A percentile compares a stretch with the other conserved stretches of the same genome.
Evolutionary conservation across 2,888 invertebrate genomes (phyloP).

Genomic region (Maniola hyperantus): DNA sequence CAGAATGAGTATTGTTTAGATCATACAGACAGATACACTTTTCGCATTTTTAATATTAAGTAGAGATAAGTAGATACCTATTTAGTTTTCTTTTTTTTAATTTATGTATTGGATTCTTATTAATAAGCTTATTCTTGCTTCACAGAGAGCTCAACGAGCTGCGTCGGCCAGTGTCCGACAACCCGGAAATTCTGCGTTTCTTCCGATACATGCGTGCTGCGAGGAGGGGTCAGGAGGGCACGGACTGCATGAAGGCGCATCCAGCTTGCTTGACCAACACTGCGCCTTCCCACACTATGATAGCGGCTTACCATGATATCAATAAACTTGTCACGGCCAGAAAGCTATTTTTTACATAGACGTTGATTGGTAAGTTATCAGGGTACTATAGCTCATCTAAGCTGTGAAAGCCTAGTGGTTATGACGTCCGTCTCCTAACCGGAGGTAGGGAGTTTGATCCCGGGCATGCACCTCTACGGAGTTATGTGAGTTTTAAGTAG

Average conservation of each 20-base stretch:
- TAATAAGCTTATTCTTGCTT: background rate
- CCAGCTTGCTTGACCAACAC: slow-evolving; percentile 84
- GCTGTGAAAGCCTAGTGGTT: no score
- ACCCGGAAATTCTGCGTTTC: slow-evolving; percentile 93
- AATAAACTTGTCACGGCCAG: slow-evolving; percentile 93
- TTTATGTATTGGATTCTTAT: background rate
- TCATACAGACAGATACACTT: no score
- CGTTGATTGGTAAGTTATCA: background rate
- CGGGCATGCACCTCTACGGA: no score
- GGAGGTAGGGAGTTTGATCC: no score
- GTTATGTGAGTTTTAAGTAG: no score
- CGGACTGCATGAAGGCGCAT: slow-evolving; percentile 87
- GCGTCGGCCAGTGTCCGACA: slow-evolving; percentile 91
- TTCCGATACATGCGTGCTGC: slow-evolving; percentile 96
- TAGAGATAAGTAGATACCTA: no score
- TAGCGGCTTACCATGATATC: slow-evolving; percentile 93
- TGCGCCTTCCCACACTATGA: slow-evolving; percentile 89
- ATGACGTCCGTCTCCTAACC: no score
- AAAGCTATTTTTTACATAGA: slow-evolving; percentile 68
- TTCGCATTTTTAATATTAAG: no score
- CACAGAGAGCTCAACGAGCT: slow-evolving; percentile 92
- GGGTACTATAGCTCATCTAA: no score
- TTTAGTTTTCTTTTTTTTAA: no score
- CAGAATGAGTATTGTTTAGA: no score
- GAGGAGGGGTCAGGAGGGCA: slow-evolving; percentile 91